phyloP scores from a whole-genome alignment of 2,797 vertebrate genomes.

The Calcarius lapponicus region DNA sequence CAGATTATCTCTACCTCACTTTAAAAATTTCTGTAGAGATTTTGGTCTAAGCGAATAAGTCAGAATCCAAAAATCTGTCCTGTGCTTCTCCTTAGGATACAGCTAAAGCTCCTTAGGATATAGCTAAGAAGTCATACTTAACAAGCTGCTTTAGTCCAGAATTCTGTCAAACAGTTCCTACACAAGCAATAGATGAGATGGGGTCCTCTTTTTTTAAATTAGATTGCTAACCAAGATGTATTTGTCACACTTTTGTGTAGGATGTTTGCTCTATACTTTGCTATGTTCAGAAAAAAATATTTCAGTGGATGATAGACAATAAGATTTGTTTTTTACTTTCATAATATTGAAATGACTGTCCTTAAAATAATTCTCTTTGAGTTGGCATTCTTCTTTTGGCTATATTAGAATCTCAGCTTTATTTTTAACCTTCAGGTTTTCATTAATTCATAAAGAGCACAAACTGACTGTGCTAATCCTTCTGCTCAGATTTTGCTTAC shows the following conservation, averaged over 20 bases:
- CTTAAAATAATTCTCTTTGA: not conserved
- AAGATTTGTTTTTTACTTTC: not conserved
- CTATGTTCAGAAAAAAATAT: not conserved
- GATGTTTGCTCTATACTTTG: not conserved
- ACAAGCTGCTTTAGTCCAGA: not conserved
- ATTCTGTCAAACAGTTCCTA: not conserved
- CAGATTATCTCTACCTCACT: not conserved
- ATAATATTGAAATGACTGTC: not conserved
- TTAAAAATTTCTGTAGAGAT: not conserved
- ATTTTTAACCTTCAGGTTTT: not conserved
- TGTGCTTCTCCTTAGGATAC: not conserved
- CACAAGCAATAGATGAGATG: not conserved
- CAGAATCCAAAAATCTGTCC: not conserved
- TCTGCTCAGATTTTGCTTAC: not conserved
- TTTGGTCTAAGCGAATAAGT: not conserved
- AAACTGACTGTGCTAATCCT: not conserved
- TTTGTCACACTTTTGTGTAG: not conserved
- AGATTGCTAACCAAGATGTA: not conserved
- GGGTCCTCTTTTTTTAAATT: not conserved
- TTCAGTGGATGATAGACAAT: not conserved
- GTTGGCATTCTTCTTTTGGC: not conserved
- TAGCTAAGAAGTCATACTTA: not conserved
- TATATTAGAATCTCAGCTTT: not conserved
- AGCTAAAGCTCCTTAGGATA: not conserved
- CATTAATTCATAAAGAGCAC: not conserved